Conservation (phyloP, 2,888 invertebrate species). For the Drosophila hamatofila region DNA sequence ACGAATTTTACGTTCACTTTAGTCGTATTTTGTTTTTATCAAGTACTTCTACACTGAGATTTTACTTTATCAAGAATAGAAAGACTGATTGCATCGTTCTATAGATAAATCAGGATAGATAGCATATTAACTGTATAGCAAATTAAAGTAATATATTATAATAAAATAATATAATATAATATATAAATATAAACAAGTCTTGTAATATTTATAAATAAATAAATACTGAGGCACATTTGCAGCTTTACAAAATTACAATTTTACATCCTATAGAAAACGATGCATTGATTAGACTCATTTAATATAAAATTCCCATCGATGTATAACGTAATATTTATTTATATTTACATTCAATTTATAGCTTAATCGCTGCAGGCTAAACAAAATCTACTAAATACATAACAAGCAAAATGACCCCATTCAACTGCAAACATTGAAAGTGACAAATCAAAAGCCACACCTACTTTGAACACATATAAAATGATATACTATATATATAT, state of each 20-base stretch:
- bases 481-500: constrained; percentile 12
- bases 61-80: too few relatives aligned
- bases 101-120: too few relatives aligned
- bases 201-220: background rate
- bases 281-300: background rate
- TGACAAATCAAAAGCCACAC: constrained; percentile 19
- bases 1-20: too few relatives aligned
- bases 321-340: background rate
- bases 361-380: constrained; percentile 10
- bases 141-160: too few relatives aligned
- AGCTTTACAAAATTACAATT: background rate
- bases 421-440: constrained; percentile 30
- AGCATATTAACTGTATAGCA: too few relatives aligned
- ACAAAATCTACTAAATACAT: constrained; percentile 43
- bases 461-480: constrained; percentile 5
- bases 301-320: background rate
- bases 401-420: constrained; percentile 33
- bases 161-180: too few relatives aligned
- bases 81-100: too few relatives aligned
- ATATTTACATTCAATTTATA: background rate
- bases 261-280: background rate
- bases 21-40: too few relatives aligned
- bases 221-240: background rate
- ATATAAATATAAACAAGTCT: too few relatives aligned
- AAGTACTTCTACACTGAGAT: too few relatives aligned